Conservation (phyloP, 1,140 invertebrate genomes). For the Xylocopa sonorina region DNA sequence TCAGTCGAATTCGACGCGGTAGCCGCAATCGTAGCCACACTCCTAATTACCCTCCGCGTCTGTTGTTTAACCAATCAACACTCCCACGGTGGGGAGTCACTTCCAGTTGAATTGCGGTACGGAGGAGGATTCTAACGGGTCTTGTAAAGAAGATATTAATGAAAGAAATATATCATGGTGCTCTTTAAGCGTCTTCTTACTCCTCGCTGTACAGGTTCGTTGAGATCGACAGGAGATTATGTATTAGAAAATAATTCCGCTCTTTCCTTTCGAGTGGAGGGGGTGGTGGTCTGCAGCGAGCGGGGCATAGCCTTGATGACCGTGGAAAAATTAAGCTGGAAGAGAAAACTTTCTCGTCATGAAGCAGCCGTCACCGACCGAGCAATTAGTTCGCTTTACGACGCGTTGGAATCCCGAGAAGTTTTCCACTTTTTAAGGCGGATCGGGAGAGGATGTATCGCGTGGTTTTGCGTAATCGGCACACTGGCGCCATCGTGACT, state of each 20-base stretch:
- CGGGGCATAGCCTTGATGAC: slow-evolving; percentile 7
- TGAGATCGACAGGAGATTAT: not conserved
- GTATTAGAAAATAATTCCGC: not conserved
- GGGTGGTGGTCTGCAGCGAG: not conserved
- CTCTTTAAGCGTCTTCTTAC: too few species aligned
- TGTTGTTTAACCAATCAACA: not conserved
- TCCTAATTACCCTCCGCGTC: not conserved
- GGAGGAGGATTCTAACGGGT: too few species aligned
- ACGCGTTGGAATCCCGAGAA: slow-evolving; percentile 7
- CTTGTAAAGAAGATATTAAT: too few species aligned
- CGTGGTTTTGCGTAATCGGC: not conserved
- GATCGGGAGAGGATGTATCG: not conserved
- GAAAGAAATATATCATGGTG: too few species aligned
- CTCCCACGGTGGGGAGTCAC: not conserved
- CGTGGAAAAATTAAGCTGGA: slow-evolving; percentile 30
- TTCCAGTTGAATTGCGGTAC: not conserved
- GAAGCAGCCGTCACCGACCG: not conserved
- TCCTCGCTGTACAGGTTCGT: not conserved
- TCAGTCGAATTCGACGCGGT: too few species aligned
- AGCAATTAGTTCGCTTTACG: slow-evolving; percentile 37
- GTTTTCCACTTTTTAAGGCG: slow-evolving; percentile 6
- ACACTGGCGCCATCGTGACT: not conserved
- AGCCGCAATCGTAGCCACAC: not conserved
- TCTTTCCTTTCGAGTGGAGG: slow-evolving; percentile 1
- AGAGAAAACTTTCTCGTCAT: slow-evolving; percentile 37